These are phyloP conservation scores for Drosophila acutilabella DNA, from an alignment of 2,888 invertebrate genomes.

Conservation along the genomic window DNA sequence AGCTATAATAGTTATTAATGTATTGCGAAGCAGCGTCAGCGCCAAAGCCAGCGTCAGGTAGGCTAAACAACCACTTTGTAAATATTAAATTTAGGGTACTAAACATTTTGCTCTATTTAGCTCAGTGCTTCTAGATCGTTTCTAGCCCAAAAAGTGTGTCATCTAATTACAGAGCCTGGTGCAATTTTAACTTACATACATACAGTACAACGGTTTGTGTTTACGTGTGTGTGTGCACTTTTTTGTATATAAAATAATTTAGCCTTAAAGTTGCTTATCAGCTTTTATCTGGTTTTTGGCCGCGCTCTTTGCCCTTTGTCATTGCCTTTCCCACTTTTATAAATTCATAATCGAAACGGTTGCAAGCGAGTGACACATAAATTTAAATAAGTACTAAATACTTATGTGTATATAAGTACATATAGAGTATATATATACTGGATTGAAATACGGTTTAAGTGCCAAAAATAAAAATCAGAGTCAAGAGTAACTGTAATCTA, in stretches of 20 bases:
- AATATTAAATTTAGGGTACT: slow-evolving; percentile 20
- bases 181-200: slow-evolving; percentile 1
- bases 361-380: slow-evolving; percentile 15
- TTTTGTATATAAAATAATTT: background rate
- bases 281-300: slow-evolving; percentile 48
- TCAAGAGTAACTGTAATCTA: slow-evolving; percentile 14
- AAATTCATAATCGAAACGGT: slow-evolving; percentile 26
- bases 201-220: slow-evolving; percentile 15
- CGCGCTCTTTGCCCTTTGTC: slow-evolving; percentile 46
- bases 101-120: slow-evolving; percentile 18
- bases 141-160: slow-evolving; percentile 17
- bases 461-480: background rate
- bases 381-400: slow-evolving; percentile 4
- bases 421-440: background rate
- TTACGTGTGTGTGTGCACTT: background rate
- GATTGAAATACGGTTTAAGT: background rate
- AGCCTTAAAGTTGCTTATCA: slow-evolving; percentile 39
- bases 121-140: background rate
- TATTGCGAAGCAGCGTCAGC: slow-evolving; percentile 27
- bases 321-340: slow-evolving; percentile 11
- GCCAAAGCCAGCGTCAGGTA: slow-evolving; percentile 60
- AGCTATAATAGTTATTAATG: slow-evolving; percentile 47
- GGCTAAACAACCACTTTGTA: slow-evolving; percentile 25
- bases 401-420: background rate
- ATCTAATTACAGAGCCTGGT: slow-evolving; percentile 24